Evolutionary conservation across 2,888 invertebrate genomes (phyloP).

Genomic region (Andrena hattorfiana): DNA sequence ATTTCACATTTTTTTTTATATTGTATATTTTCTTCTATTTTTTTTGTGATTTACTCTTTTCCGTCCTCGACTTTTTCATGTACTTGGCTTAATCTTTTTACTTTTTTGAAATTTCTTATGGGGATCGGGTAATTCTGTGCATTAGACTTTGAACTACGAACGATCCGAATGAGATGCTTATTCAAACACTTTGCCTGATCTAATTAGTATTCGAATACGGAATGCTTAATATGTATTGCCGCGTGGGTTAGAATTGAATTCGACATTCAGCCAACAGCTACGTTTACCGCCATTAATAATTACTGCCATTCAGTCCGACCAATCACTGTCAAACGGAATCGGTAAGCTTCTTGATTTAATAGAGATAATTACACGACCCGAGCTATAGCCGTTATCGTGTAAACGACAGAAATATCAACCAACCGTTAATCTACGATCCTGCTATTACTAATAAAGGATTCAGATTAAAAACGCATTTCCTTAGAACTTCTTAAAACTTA

Average conservation of each 20-base stretch:
- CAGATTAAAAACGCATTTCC: not conserved
- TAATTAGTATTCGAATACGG: slow-evolving; percentile 40
- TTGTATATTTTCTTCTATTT: too few species aligned
- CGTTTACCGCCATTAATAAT: slow-evolving; percentile 38
- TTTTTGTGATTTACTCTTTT: too few species aligned
- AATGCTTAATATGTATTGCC: slow-evolving; percentile 42
- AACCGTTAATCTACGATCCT: not conserved
- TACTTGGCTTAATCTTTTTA: too few species aligned
- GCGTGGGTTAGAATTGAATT: slow-evolving; percentile 32
- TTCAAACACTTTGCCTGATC: slow-evolving; percentile 9
- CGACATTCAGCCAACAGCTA: slow-evolving; percentile 13
- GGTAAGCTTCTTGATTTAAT: slow-evolving; percentile 44
- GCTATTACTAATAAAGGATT: not conserved
- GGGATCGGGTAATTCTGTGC: not conserved
- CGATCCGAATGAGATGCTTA: slow-evolving; percentile 23
- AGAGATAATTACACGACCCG: slow-evolving; percentile 40
- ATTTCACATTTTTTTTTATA: too few species aligned
- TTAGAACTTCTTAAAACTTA: not conserved
- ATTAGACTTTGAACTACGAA: not conserved
- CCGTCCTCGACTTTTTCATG: too few species aligned
- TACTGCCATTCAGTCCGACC: slow-evolving; percentile 35
- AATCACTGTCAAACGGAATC: slow-evolving; percentile 56
- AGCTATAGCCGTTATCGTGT: slow-evolving; percentile 13
- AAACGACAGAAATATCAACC: not conserved
- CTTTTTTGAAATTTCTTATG: too few species aligned